phyloP scores from a whole-genome alignment of 2,888 invertebrate species.

The Dexiosoma caninum region DNA sequence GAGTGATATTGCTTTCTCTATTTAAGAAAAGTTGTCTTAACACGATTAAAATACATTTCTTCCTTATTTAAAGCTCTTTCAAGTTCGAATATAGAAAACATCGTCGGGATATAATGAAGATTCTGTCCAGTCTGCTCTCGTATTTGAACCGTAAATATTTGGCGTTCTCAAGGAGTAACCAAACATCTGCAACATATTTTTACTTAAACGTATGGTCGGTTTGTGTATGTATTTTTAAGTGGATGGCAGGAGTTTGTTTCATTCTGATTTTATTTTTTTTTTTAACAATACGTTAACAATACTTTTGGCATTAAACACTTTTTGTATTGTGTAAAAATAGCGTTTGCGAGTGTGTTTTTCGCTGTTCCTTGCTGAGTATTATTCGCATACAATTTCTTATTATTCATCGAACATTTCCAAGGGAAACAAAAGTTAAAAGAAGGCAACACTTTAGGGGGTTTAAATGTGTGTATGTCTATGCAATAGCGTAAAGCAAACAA shows the following conservation, averaged over 20 bases:
- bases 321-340: not conserved
- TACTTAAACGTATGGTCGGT: constrained; percentile 11
- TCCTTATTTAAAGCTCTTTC: no score
- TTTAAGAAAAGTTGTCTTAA: no score
- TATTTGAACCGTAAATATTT: constrained; percentile 14
- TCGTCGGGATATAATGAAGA: no score
- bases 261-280: not conserved
- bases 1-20: no score
- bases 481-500: constrained; percentile 22
- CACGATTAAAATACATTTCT: no score
- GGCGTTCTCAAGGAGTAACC: constrained; percentile 53
- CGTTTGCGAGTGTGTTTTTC: not conserved
- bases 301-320: constrained; percentile 53
- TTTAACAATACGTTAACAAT: constrained; percentile 55
- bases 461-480: no score
- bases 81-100: no score
- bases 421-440: constrained; percentile 12
- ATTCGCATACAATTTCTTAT: constrained; percentile 36
- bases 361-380: constrained; percentile 33
- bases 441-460: constrained; percentile 53
- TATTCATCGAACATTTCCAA: constrained; percentile 34
- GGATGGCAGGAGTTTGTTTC: constrained; percentile 28
- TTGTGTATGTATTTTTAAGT: constrained; percentile 11
- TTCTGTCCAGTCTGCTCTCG: not conserved
- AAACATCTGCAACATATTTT: constrained; percentile 58